These are phyloP conservation scores for Callimorpha dominula DNA, from an alignment of 2,888 invertebrate genomes.

Conservation along the genomic window DNA sequence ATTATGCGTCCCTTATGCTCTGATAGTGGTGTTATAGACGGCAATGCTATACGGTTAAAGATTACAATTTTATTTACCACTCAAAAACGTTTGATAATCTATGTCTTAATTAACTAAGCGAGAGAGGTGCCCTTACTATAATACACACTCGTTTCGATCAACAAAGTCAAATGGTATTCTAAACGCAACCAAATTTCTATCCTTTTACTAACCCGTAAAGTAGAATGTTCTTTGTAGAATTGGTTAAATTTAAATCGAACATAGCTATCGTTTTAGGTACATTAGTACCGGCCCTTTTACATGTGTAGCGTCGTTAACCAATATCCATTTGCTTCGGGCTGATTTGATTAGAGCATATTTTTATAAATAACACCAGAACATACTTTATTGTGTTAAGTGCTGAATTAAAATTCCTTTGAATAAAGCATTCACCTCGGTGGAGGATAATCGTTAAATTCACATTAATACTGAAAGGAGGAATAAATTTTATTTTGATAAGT, in stretches of 20 bases:
- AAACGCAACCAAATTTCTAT: conserved; percentile 32
- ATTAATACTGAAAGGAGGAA: conserved; percentile 59
- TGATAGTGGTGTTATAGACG: conserved; percentile 85
- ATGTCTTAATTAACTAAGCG: conserved; percentile 86
- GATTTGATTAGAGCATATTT: conserved; percentile 77
- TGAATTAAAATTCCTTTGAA: conserved; percentile 44
- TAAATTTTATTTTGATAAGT: conserved; percentile 71
- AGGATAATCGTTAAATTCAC: conserved; percentile 58
- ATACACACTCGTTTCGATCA: conserved; percentile 53
- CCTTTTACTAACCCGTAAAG: conserved; percentile 30
- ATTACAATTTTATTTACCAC: conserved; percentile 86
- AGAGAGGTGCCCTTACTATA: conserved; percentile 70
- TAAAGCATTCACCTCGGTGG: conserved; percentile 33
- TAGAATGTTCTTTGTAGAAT: conserved; percentile 31
- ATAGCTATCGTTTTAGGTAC: conserved; percentile 56
- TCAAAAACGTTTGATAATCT: conserved; percentile 85
- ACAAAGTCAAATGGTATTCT: conserved; percentile 27
- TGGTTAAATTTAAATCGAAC: conserved; percentile 40
- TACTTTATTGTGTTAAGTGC: conserved; percentile 46
- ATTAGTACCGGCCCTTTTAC: conserved; percentile 76
- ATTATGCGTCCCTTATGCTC: conserved; percentile 75
- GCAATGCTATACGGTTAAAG: conserved; percentile 78
- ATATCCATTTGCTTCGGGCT: conserved; percentile 79
- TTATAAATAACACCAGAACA: conserved; percentile 60
- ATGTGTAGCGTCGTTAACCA: conserved; percentile 80